These are phyloP conservation scores for Euthynnus affinis DNA, from an alignment of 2,797 vertebrate genomes.

Conservation along the genomic window DNA sequence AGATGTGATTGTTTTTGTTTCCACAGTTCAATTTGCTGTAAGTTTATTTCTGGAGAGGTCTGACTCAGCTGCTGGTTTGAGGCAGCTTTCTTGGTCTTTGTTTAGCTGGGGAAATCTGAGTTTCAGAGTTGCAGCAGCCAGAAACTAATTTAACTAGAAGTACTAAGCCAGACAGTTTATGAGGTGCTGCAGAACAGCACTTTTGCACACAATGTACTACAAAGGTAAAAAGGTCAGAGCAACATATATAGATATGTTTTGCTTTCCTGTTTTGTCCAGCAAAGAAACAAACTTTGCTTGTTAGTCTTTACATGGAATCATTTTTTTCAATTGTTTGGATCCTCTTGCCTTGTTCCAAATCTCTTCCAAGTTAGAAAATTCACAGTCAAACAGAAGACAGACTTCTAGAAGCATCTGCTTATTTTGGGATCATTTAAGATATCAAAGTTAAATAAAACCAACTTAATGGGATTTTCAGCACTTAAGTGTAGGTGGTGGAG, in stretches of 20 bases:
- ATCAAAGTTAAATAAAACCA: constrained; percentile 79
- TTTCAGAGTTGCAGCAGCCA: constrained; percentile 59
- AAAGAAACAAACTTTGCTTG: constrained; percentile 8
- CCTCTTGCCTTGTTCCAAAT: constrained; percentile 18
- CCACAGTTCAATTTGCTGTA: constrained; percentile 35
- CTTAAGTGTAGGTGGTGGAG: constrained; percentile 76
- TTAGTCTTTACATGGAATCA: constrained; percentile 18
- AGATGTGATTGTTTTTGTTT: constrained; percentile 63
- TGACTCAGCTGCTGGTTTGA: constrained; percentile 71
- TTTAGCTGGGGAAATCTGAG: constrained; percentile 58
- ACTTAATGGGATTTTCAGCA: constrained; percentile 72
- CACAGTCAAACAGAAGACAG: constrained; percentile 50
- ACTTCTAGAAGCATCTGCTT: constrained; percentile 48
- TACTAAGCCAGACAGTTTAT: constrained; percentile 60
- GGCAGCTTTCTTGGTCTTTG: constrained; percentile 43
- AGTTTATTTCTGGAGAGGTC: constrained; percentile 73
- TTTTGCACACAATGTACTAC: constrained; percentile 31
- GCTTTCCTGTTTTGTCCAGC: constrained; percentile 8
- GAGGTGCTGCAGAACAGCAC: constrained; percentile 40
- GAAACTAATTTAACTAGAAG: constrained; percentile 65
- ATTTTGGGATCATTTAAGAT: constrained; percentile 75
- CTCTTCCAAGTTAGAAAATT: constrained; percentile 15
- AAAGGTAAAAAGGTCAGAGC: constrained; percentile 70
- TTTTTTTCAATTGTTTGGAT: constrained; percentile 22
- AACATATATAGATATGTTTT: constrained; percentile 16